Conservation (phyloP, 2,113 vertebrate species). For the Paracanthobrama guichenoti region DNA sequence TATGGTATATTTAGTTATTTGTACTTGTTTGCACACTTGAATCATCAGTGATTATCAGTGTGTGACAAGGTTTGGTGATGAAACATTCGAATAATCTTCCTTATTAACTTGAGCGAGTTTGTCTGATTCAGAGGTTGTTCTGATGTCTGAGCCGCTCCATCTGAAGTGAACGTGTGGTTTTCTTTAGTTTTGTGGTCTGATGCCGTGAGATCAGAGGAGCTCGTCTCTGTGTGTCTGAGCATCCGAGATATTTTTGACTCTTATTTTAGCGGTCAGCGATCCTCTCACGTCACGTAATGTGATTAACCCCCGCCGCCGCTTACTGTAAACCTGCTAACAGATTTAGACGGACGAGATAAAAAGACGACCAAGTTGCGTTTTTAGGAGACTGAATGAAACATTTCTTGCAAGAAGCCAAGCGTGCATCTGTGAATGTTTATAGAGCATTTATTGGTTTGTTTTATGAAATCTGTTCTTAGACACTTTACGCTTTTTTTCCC, state of each 20-base stretch:
- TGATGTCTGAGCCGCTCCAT: neutral
- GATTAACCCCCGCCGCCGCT: neutral
- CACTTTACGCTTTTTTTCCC: no score
- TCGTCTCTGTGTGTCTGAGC: neutral
- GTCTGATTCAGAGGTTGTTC: no score
- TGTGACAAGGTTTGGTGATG: no score
- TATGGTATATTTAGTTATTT: no score
- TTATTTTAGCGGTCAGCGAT: neutral
- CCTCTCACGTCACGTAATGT: neutral
- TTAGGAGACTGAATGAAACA: neutral
- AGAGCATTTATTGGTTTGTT: neutral
- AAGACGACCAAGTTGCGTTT: neutral
- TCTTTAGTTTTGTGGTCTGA: neutral
- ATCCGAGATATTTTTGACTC: neutral
- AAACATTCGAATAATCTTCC: no score
- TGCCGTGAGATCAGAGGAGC: no score
- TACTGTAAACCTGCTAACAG: neutral
- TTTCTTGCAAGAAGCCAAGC: neutral
- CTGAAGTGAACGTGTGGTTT: neutral
- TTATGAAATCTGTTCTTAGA: neutral
- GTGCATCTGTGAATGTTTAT: neutral
- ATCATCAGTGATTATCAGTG: no score
- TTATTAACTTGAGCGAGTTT: no score
- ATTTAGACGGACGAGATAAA: neutral
- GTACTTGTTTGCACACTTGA: no score